Evolutionary conservation across 2,113 vertebrate genomes (phyloP), one percentile per base, ranked within the genome.

Genomic region (Melospiza georgiana): DNA sequence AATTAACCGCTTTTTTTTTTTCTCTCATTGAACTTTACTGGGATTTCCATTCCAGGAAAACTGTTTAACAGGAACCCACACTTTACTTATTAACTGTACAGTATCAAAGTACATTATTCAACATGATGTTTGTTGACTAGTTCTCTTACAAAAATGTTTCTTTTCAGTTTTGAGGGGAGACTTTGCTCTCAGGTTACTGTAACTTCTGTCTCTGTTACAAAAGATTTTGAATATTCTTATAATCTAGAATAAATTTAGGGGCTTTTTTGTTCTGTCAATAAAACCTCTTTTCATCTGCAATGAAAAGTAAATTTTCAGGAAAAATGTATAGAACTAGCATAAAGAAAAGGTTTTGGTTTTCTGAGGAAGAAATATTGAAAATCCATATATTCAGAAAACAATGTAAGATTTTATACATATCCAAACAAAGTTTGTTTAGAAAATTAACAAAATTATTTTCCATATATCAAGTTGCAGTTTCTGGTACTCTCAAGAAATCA

Each of bases 361-460:
- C 86, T 61, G 16, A 14, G 15, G 30, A 13, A 73, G 33, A 95
- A 92, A 68, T 73, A 66, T 31, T 68, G 14, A 28, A 95, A 88
- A 16, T n/a, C 22, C 13, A 41, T 66, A 69, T 31, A 59, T 57
- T 75, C 28, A 65, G 33, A 66, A 43, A 94, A 20, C 20, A 92
- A 28, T 58, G 14, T 8, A 84, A 67, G 6, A 28, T 66, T 84
- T 82, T 51, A 35, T 33, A 37, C 11, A 10, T 62, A 66, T 33
- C 2, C n/a, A 18, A 37, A 51, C 5, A 51, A 13, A 63, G 3
- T 48, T 44, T 77, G 3, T 57, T 87, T 68, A 58, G 57, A 69
- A 89, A 78, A 67, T 62, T 86, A 20, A 87, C n/a, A 90, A 31
- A 80, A 87, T 69, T 86, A 9, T 84, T 96, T 85, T 89, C 35